A percentile compares a stretch with the other conserved stretches of the same genome.
Conservation (phyloP, 2,797 vertebrate species). For the Sebastiscus albofasciatus region DNA sequence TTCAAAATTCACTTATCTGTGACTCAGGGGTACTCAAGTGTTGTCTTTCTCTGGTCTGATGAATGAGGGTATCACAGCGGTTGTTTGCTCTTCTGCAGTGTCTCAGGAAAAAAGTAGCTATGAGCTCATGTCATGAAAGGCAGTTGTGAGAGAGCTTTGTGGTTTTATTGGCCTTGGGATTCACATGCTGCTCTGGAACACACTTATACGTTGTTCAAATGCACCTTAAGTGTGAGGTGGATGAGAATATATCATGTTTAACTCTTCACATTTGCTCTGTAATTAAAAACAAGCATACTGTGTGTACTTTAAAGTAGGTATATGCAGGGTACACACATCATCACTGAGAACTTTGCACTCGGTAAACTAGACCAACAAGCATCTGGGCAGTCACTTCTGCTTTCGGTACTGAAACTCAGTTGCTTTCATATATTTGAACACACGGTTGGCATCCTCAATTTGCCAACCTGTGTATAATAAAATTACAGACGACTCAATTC, state of each 20-base stretch:
- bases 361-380: background rate
- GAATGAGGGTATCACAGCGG: slow-evolving; percentile 43
- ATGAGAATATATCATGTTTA: slow-evolving; percentile 8
- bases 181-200: slow-evolving; percentile 10
- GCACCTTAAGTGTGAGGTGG: slow-evolving; percentile 15
- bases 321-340: background rate
- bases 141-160: slow-evolving; percentile 35
- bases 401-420: background rate
- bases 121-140: slow-evolving; percentile 38
- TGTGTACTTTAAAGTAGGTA: slow-evolving; percentile 5
- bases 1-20: slow-evolving; percentile 59
- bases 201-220: slow-evolving; percentile 3
- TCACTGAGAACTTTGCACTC: background rate
- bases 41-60: slow-evolving; percentile 56
- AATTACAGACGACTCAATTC: background rate
- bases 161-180: slow-evolving; percentile 45
- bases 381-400: background rate
- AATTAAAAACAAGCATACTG: slow-evolving; percentile 3
- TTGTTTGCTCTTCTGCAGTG: slow-evolving; percentile 45
- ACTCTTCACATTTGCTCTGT: slow-evolving; percentile 4
- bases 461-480: background rate
- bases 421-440: background rate
- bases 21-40: slow-evolving; percentile 59
- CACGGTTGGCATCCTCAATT: background rate
- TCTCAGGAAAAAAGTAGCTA: slow-evolving; percentile 17